phyloP scores from a whole-genome alignment of 2,888 invertebrate genomes.

The Lumbricus terrestris region DNA sequence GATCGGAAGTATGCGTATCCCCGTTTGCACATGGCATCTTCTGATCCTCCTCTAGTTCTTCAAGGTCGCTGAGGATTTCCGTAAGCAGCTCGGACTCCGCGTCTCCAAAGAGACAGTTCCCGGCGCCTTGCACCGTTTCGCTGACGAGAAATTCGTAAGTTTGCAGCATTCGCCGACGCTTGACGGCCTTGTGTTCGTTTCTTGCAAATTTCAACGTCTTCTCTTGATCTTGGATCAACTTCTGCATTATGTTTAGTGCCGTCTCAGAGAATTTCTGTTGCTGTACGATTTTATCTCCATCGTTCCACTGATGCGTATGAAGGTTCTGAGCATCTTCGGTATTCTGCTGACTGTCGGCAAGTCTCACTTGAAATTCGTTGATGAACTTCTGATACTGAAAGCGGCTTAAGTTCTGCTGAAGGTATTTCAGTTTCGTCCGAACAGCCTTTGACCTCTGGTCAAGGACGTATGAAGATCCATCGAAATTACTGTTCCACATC shows the following conservation, averaged over 20 bases:
- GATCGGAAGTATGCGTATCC: background rate
- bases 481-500: background rate
- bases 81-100: background rate
- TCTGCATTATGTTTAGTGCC: background rate
- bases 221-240: background rate
- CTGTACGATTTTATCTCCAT: background rate
- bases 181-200: background rate
- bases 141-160: background rate
- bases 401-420: background rate
- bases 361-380: background rate
- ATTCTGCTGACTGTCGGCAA: background rate
- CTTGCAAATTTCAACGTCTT: background rate
- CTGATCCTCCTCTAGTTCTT: background rate
- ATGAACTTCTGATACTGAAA: conserved; percentile 10
- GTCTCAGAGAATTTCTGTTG: background rate
- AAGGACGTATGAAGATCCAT: background rate
- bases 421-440: background rate
- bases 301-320: background rate
- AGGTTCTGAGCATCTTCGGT: background rate
- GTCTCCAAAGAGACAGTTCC: background rate
- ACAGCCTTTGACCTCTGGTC: background rate
- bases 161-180: background rate
- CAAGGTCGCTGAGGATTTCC: background rate
- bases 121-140: background rate
- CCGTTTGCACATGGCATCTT: background rate